Conservation (phyloP, 1,140 invertebrate species). For the Aphelenchoides avenae region DNA sequence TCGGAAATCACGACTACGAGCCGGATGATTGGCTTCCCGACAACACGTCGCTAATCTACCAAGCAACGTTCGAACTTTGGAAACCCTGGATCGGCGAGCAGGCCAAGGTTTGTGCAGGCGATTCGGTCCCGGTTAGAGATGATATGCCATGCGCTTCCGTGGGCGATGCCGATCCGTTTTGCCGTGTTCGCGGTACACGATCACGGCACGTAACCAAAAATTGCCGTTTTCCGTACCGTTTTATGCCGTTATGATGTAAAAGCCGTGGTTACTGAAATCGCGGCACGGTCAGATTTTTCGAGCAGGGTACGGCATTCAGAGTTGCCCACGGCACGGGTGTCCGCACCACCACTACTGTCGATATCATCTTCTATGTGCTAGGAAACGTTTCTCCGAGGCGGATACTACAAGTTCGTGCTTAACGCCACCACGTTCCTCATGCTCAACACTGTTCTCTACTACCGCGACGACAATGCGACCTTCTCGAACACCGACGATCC, state of each 20-base stretch:
- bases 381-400: conserved; percentile 47
- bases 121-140: neutral
- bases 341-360: neutral
- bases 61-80: conserved; percentile 34
- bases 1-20: conserved; percentile 51
- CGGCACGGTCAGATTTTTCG: no score
- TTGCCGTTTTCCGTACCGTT: no score
- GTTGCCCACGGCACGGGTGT: no score
- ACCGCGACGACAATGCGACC: conserved; percentile 32
- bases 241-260: no score
- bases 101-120: conserved; percentile 8
- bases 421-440: conserved; percentile 36
- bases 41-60: conserved; percentile 28
- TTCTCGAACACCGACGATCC: conserved; percentile 43
- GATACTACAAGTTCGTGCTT: conserved; percentile 38
- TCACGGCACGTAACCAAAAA: no score
- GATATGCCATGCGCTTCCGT: neutral
- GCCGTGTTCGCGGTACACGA: neutral
- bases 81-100: conserved; percentile 33
- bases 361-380: conserved; percentile 20
- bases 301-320: no score
- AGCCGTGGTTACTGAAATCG: no score
- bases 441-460: conserved; percentile 56
- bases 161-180: neutral
- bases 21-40: conserved; percentile 45